Evolutionary conservation across 2,888 invertebrate genomes (phyloP), one percentile per base, ranked within the genome.

Genomic region (Andrena hattorfiana): DNA sequence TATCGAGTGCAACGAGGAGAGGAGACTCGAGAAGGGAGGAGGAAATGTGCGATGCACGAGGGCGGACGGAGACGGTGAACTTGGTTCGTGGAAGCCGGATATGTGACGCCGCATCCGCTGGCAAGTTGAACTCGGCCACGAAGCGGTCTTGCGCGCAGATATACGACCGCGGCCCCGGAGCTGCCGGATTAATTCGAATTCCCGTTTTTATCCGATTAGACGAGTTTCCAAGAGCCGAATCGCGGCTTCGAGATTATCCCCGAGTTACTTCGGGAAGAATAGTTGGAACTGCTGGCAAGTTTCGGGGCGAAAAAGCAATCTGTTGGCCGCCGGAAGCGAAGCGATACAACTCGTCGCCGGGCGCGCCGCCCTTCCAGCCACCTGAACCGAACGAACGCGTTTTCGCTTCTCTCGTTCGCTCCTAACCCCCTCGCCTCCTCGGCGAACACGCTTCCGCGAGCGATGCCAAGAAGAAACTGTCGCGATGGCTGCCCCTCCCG

Each of bases 181-280:
- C 81, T 81, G 78, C 89, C 85, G 90, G 90, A 92, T 92, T 93
- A 92, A 93, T 92, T 92, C 90, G 89, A 88, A 89, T 90, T 91
- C 89, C 90, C 89, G 89, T 91, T 91, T 90, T 91, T 91, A 89
- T 86, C 85, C 90, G 88, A 91, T 91, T 91, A 91, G 86, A 86
- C 76, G 76, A 68, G 81, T 86, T 84, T 77, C 81, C 72, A 86
- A 84, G 87, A 79, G n/a, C 74, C 85, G 62, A 63, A 69, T 32
- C 85, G 66, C 59, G 68, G 85, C 54, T 70, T 66, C 79, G 28
- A 77, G 85, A 87, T 87, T 87, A 86, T 86, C 77, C 60, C 73
- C 54, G 73, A 75, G 75, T 79, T 72, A 81, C 35, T 59, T 28
- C 54, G 32, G 6, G 59, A 76, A 84, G 85, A 82, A 82, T 51